Percentiles rank a stretch among this genome's conserved stretches.
Conservation (phyloP, 1,140 invertebrate genomes). For the Tetragnatha versicolor region DNA sequence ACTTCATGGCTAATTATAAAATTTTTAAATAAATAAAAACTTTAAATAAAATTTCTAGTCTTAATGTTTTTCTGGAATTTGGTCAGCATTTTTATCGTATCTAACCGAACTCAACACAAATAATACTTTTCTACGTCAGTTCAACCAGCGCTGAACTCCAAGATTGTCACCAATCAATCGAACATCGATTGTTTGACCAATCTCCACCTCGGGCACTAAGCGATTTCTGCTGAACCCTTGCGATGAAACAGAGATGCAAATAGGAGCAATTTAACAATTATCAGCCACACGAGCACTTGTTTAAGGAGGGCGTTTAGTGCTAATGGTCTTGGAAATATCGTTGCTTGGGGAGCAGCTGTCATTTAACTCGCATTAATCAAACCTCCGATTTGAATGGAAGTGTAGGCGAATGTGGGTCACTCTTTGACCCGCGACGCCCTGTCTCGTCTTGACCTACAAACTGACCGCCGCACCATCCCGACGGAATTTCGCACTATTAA, state of each 20-base stretch:
- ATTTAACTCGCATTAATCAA: slow-evolving; percentile 23
- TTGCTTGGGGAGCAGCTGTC: slow-evolving; percentile 7
- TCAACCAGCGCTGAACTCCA: too few species aligned
- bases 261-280: slow-evolving; percentile 22
- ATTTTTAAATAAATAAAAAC: too few species aligned
- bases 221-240: neutral
- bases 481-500: neutral
- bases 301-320: neutral
- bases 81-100: too few species aligned
- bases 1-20: too few species aligned
- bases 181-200: too few species aligned
- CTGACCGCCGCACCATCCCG: slow-evolving; percentile 1
- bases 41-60: too few species aligned
- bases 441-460: slow-evolving; percentile 27
- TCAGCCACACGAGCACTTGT: neutral
- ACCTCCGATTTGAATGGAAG: slow-evolving; percentile 4
- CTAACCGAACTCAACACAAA: too few species aligned
- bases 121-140: too few species aligned
- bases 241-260: slow-evolving; percentile 1
- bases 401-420: slow-evolving; percentile 35
- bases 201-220: too few species aligned
- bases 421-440: slow-evolving; percentile 25
- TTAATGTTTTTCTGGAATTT: too few species aligned
- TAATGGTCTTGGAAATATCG: neutral
- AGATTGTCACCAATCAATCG: too few species aligned